These are phyloP conservation scores for Coreius guichenoti DNA, from an alignment of 2,797 vertebrate genomes.

Conservation along the genomic window DNA sequence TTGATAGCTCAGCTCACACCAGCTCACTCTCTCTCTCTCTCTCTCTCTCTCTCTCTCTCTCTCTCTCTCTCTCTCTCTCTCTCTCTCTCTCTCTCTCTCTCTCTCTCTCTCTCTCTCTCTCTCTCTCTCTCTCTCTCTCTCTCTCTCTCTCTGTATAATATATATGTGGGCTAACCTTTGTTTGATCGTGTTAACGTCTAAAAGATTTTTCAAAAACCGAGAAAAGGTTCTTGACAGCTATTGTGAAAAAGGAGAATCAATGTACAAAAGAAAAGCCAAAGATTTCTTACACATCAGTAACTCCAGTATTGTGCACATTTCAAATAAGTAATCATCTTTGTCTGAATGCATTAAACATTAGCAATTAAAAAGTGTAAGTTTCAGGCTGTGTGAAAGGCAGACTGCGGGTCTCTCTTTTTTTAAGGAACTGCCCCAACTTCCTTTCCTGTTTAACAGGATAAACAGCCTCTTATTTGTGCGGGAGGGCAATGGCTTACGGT, in stretches of 20 bases:
- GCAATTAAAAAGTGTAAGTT: slow-evolving; percentile 63
- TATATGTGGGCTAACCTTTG: slow-evolving; percentile 68
- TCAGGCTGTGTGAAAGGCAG: slow-evolving; percentile 58
- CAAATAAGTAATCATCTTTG: slow-evolving; percentile 55
- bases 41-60: slow-evolving; percentile 39
- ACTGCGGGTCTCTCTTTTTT: slow-evolving; percentile 52
- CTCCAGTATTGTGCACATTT: slow-evolving; percentile 43
- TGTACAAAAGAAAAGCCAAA: slow-evolving; percentile 48
- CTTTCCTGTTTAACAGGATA: slow-evolving; percentile 65
- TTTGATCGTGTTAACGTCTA: slow-evolving; percentile 74
- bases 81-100: slow-evolving; percentile 40
- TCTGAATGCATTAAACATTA: slow-evolving; percentile 65
- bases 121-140: slow-evolving; percentile 55
- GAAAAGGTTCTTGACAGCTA: slow-evolving; percentile 52
- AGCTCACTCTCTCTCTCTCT: slow-evolving; percentile 55
- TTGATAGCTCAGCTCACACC: slow-evolving; percentile 70
- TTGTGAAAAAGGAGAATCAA: slow-evolving; percentile 41
- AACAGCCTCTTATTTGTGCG: slow-evolving; percentile 47
- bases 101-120: slow-evolving; percentile 36
- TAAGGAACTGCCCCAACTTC: slow-evolving; percentile 61
- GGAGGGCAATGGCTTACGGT: slow-evolving; percentile 6
- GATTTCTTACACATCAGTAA: slow-evolving; percentile 38
- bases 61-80: slow-evolving; percentile 42
- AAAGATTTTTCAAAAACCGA: slow-evolving; percentile 60
- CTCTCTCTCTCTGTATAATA: slow-evolving; percentile 39